Percentiles rank a stretch among this genome's conserved stretches.
These are phyloP conservation scores for Gymnarchus niloticus DNA, from an alignment of 2,113 vertebrate genomes.

Conservation along the genomic window DNA sequence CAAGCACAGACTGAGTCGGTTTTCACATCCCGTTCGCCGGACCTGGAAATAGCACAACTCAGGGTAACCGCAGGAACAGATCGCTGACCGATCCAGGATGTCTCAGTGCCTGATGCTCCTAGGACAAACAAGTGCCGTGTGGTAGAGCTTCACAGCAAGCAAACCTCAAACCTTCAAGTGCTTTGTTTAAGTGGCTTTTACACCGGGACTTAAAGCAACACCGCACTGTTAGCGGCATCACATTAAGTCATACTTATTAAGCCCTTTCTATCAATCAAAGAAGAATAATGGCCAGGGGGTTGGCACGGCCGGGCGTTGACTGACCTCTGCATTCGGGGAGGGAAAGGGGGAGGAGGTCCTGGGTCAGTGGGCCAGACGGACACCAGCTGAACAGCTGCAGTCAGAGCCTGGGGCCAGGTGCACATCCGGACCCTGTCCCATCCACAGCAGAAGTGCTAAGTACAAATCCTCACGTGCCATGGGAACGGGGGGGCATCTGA, in stretches of 20 bases:
- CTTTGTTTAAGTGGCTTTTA: constrained; percentile 24
- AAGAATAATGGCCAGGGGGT: not conserved
- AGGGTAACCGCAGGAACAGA: not conserved
- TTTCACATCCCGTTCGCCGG: not conserved
- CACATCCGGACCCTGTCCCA: not conserved
- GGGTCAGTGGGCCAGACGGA: constrained; percentile 14
- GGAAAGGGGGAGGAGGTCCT: constrained; percentile 36
- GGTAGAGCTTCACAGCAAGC: not conserved
- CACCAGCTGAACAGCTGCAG: constrained; percentile 41
- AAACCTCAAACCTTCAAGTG: constrained; percentile 15
- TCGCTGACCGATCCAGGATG: not conserved
- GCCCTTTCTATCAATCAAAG: constrained; percentile 4
- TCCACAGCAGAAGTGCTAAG: constrained; percentile 39
- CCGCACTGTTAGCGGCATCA: not conserved
- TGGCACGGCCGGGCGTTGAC: constrained; percentile 23
- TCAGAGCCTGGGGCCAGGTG: constrained; percentile 27
- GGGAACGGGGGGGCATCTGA: constrained; percentile 28
- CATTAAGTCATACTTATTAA: not conserved
- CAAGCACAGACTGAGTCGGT: no score
- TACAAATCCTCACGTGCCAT: constrained; percentile 50
- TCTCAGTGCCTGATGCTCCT: not conserved
- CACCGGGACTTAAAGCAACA: not conserved
- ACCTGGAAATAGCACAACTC: not conserved
- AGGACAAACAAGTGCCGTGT: not conserved
- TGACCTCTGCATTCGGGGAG: constrained; percentile 26